These are phyloP conservation scores for Ochropacha duplaris DNA, from an alignment of 2,888 invertebrate species.

Conservation along the genomic window DNA sequence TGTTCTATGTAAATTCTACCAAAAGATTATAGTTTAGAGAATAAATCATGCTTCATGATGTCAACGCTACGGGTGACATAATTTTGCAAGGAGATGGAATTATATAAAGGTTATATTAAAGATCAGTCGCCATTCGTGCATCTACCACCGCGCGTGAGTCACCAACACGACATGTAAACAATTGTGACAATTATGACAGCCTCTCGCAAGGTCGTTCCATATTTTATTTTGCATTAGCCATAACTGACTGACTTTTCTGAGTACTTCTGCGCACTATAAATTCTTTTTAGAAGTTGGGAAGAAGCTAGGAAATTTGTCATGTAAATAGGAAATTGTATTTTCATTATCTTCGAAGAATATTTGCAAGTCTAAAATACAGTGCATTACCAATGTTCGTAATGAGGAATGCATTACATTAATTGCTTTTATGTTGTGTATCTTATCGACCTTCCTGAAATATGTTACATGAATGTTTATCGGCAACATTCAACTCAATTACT, in stretches of 20 bases:
- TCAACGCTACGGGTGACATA: background rate
- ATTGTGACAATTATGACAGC: background rate
- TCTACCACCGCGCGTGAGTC: conserved; percentile 1
- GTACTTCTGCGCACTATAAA: background rate
- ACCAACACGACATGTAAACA: background rate
- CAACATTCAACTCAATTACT: background rate
- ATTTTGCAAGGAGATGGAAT: background rate
- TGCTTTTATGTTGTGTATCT: background rate
- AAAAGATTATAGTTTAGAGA: too few relatives aligned
- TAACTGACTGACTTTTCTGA: background rate
- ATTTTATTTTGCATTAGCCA: background rate
- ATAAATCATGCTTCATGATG: background rate
- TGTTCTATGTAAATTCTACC: too few relatives aligned
- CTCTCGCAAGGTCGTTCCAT: background rate
- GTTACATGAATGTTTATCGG: background rate
- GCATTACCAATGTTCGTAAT: too few relatives aligned
- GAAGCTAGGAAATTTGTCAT: background rate
- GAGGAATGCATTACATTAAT: too few relatives aligned
- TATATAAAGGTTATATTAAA: background rate
- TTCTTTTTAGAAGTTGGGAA: background rate
- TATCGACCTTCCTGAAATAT: background rate
- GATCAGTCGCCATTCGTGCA: conserved; percentile 1
- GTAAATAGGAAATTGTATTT: too few relatives aligned
- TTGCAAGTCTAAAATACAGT: too few relatives aligned
- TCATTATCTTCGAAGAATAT: too few relatives aligned